Conservation (phyloP, 2,888 invertebrate species). For the Heliconius aoede region DNA sequence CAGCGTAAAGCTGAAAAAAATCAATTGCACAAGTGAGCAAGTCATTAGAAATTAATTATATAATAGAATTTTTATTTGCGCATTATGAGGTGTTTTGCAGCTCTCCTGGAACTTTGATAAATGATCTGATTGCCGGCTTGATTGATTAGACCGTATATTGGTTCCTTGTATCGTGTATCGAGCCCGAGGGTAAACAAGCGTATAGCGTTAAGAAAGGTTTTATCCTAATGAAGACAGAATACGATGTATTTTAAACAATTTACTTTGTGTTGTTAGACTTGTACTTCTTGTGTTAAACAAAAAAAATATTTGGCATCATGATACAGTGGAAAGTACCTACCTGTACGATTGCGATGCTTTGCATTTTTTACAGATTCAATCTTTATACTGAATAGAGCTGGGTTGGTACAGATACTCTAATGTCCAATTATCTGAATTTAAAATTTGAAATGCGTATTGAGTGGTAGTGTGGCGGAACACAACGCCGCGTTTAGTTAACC, state of each 20-base stretch:
- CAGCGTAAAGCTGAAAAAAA: no score
- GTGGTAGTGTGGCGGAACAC: no score
- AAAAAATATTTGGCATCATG: no score
- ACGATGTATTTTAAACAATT: slow-evolving; percentile 23
- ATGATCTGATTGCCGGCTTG: slow-evolving; percentile 42
- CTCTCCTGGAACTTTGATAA: slow-evolving; percentile 41
- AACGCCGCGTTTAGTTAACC: no score
- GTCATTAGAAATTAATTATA: slow-evolving; percentile 31
- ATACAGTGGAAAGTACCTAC: no score
- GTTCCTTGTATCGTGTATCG: slow-evolving; percentile 35
- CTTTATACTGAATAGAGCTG: no score
- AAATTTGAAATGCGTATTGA: no score
- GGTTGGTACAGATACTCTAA: no score
- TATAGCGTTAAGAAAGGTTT: slow-evolving; percentile 35
- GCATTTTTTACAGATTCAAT: no score
- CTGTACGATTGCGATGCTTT: no score
- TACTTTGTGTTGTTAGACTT: background rate
- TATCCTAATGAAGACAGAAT: slow-evolving; percentile 34
- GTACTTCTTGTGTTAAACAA: background rate
- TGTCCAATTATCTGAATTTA: no score
- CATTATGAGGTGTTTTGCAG: slow-evolving; percentile 35
- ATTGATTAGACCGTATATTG: slow-evolving; percentile 44
- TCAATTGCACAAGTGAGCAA: slow-evolving; percentile 7
- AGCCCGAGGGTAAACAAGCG: slow-evolving; percentile 41
- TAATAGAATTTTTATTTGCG: slow-evolving; percentile 38